A percentile compares a stretch with the other conserved stretches of the same genome.
These are phyloP conservation scores for Pleuronectes platessa DNA, from an alignment of 2,113 vertebrate genomes.

Conservation along the genomic window DNA sequence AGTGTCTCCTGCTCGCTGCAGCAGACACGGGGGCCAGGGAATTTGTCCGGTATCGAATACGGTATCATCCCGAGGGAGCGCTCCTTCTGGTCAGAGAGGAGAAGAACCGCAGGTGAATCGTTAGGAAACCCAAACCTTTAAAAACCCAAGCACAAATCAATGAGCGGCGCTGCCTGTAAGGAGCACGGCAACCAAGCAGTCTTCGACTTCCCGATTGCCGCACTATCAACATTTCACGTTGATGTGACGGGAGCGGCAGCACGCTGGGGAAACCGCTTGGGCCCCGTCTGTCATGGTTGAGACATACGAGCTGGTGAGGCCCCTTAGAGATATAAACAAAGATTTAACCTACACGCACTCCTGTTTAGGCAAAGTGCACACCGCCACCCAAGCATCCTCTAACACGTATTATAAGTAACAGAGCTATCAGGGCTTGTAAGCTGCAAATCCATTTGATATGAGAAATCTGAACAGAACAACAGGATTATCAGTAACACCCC, in stretches of 20 bases:
- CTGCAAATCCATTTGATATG: conserved; percentile 49
- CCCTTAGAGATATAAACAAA: conserved; percentile 63
- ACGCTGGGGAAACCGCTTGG: conserved; percentile 62
- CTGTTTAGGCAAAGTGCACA: conserved; percentile 5
- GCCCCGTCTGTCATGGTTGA: conserved; percentile 64
- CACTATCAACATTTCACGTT: conserved; percentile 80
- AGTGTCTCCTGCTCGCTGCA: conserved; percentile 39
- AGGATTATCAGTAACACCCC: conserved; percentile 38
- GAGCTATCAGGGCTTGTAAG: conserved; percentile 24
- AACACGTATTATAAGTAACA: conserved; percentile 30
- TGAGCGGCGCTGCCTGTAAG: conserved; percentile 76
- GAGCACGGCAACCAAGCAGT: conserved; percentile 68
- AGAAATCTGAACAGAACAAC: conserved; percentile 50
- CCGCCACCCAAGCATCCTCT: conserved; percentile 4
- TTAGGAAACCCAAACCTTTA: conserved; percentile 80
- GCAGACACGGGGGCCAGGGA: conserved; percentile 41
- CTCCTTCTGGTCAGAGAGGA: conserved; percentile 80
- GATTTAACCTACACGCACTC: conserved; percentile 27
- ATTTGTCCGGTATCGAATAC: conserved; percentile 46
- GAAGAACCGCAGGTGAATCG: conserved; percentile 80
- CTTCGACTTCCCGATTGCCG: conserved; percentile 73
- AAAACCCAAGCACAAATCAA: conserved; percentile 81
- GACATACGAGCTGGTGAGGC: conserved; percentile 52
- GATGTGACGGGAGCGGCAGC: conserved; percentile 63
- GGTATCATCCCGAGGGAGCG: conserved; percentile 65